Evolutionary conservation across 2,797 vertebrate genomes (phyloP).

Genomic region (Cyclura pinguis): DNA sequence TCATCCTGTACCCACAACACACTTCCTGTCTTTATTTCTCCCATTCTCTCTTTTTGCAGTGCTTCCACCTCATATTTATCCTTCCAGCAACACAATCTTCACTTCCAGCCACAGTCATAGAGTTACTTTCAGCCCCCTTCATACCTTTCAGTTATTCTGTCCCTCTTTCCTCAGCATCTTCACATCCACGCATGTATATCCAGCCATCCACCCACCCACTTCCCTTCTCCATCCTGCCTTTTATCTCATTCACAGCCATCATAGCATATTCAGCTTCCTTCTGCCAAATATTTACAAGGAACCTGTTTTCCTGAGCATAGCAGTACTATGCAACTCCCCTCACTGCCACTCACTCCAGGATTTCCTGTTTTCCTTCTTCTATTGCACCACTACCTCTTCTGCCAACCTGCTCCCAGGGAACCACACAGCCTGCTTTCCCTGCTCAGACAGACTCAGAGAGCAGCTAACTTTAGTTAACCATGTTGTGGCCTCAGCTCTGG

Average conservation of each 20-base stretch:
- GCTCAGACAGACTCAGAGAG: not conserved
- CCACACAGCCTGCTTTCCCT: not conserved
- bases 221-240: rapidly evolving
- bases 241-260: not conserved
- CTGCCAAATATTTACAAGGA: not conserved
- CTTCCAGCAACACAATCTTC: not conserved
- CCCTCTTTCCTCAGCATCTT: not conserved
- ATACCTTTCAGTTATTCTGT: not conserved
- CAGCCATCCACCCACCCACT: too few relatives aligned
- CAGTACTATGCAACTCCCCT: not conserved
- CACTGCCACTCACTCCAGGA: not conserved
- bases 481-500: not conserved
- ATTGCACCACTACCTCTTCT: not conserved
- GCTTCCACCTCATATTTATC: not conserved
- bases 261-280: not conserved
- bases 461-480: too few relatives aligned
- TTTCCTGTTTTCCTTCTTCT: not conserved
- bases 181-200: too few relatives aligned
- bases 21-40: not conserved
- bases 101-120: not conserved
- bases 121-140: not conserved
- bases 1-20: not conserved
- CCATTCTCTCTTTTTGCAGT: not conserved
- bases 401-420: not conserved
- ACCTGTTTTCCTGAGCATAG: not conserved